Percentiles rank a stretch among this genome's conserved stretches.
Conservation (phyloP, 2,113 vertebrate species). For the Asarcornis scutulata region DNA sequence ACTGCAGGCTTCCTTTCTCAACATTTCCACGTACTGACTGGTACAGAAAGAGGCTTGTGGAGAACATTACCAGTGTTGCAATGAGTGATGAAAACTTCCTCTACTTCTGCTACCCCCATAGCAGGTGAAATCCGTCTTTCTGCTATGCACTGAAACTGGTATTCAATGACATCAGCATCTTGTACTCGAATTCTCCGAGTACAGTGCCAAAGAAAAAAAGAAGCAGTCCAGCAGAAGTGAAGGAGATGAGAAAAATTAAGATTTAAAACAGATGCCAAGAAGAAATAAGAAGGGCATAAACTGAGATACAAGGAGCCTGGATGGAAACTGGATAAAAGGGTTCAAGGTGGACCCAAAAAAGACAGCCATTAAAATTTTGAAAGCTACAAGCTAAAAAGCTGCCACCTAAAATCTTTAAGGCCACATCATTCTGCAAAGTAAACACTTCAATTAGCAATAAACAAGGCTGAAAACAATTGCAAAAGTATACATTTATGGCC, state of each 20-base stretch:
- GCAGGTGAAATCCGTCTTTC: background rate
- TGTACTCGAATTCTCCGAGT: background rate
- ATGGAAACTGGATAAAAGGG: background rate
- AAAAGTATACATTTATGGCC: background rate
- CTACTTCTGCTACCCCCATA: background rate
- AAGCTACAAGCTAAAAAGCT: background rate
- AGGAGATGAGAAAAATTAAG: background rate
- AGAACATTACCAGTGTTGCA: background rate
- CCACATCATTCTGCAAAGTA: background rate
- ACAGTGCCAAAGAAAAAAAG: background rate
- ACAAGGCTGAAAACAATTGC: background rate
- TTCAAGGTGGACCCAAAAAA: background rate
- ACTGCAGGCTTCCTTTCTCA: background rate
- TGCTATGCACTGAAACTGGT: background rate
- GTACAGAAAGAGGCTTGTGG: background rate
- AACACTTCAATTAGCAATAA: background rate
- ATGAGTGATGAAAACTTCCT: background rate
- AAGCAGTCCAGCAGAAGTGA: background rate
- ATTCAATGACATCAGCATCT: background rate
- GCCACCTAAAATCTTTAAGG: background rate
- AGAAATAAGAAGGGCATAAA: background rate
- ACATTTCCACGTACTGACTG: background rate
- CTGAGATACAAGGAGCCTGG: background rate
- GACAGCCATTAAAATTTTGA: background rate
- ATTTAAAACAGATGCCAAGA: background rate